Conservation (phyloP, 2,113 vertebrate genomes). For the Toxostoma redivivum region DNA sequence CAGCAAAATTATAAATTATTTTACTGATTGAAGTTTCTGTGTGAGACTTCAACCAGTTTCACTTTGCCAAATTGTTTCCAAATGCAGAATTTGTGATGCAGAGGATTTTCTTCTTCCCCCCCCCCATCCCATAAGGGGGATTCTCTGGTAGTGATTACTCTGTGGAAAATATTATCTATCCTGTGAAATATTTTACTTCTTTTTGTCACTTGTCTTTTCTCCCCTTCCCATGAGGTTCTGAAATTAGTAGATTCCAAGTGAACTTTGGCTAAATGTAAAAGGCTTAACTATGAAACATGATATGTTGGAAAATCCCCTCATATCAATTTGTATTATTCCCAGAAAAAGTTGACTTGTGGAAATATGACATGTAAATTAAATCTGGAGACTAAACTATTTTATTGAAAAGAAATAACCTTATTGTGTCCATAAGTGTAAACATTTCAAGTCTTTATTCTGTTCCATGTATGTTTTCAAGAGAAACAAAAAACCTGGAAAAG, state of each 20-base stretch:
- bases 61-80: neutral
- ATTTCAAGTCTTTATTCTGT: neutral
- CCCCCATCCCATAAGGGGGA: accelerated
- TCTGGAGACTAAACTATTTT: neutral
- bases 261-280: constrained; percentile 42
- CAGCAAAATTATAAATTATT: neutral
- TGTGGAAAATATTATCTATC: constrained; percentile 7
- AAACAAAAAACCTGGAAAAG: neutral
- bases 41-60: neutral
- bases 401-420: neutral
- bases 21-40: neutral
- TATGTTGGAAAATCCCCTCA: neutral
- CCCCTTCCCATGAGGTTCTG: neutral
- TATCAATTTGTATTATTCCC: neutral
- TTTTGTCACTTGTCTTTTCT: neutral
- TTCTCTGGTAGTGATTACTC: neutral
- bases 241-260: neutral
- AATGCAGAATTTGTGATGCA: neutral
- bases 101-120: neutral
- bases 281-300: neutral
- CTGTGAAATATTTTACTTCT: neutral
- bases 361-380: neutral
- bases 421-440: neutral
- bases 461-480: neutral
- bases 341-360: neutral